Base-by-base conservation (phyloP, 2,797 vertebrate genomes). In the Phalloptychus januarius region DNA sequence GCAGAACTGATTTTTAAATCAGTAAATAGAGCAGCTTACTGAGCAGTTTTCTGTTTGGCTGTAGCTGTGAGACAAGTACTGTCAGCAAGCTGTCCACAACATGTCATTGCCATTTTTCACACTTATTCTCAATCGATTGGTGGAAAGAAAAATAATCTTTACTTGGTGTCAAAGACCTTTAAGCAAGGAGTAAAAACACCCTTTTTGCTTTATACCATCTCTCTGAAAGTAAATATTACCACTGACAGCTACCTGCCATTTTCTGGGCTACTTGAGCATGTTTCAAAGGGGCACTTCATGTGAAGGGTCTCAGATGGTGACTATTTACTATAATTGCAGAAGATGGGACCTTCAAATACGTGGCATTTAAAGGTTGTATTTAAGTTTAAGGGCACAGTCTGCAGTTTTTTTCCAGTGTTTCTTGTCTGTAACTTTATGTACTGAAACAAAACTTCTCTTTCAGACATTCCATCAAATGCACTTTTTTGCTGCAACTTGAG, bases 251-350 rank as follows among this genome's bases (percentile, higher is more conserved):
- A 38, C 70, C 71, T 61, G 58, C 65, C 46, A 72, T 72, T 56
- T 33, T 54, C 50, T 72, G 7, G 50, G 67, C 67, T 77, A 23
- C 31, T 69, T 69, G 28, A 79, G 70, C 38, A 58, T 13, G 5
- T 82, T 77, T 45, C 18, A 71, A 76, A 71, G 23, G n/a, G 25
- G 20, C 42, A 54, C n/a, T 33, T 76, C 50, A 71, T 46, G 38
- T 74, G 25, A 76, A 73, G 36, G 11, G 15, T 33, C 56, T 82
- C 67, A 72, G 33, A 72, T 48, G n/a, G 31, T 44, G 44, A 65
- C 28, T 79, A 50, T 42, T 69, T 48, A 67, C 61, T 65, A 65
- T 52, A 74, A n/a, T n/a, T 78, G 31, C 15, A 33, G 56, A 67
- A 10, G 67, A 71, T 56, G 33, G 40, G 25, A 31, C 56, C 31